These are phyloP conservation scores for Ooceraea biroi DNA, from an alignment of 1,140 invertebrate genomes.

Conservation along the genomic window DNA sequence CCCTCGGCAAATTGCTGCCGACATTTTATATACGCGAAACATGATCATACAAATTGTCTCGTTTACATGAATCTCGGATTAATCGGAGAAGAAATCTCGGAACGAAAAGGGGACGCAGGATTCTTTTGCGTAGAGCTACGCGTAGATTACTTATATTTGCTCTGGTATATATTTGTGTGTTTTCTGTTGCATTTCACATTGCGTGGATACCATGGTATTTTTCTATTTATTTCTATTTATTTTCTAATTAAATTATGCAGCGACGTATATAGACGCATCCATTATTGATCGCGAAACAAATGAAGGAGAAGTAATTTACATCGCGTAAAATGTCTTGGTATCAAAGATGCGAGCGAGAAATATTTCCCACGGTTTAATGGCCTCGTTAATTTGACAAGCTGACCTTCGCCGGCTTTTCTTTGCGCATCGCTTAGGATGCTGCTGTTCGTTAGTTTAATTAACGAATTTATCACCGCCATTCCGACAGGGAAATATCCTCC, in stretches of 20 bases:
- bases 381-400: slow-evolving; percentile 41
- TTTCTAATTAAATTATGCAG: neutral
- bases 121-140: neutral
- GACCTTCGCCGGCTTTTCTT: slow-evolving; percentile 30
- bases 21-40: slow-evolving; percentile 31
- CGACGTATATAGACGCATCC: neutral
- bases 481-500: slow-evolving; percentile 40
- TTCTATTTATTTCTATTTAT: too few relatives aligned
- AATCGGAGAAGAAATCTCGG: too few relatives aligned
- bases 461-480: slow-evolving; percentile 44
- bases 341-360: slow-evolving; percentile 5
- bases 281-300: slow-evolving; percentile 16
- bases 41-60: neutral
- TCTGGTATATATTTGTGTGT: too few relatives aligned
- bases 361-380: neutral
- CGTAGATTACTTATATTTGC: too few relatives aligned
- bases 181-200: too few relatives aligned
- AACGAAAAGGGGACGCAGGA: neutral
- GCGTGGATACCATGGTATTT: too few relatives aligned
- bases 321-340: neutral
- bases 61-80: neutral
- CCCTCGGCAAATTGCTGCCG: slow-evolving; percentile 35
- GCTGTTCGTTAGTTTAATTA: slow-evolving; percentile 57
- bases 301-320: neutral
- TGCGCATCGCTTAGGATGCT: slow-evolving; percentile 7